Evolutionary conservation across 2,113 vertebrate species (phyloP).

Genomic region (Cottus gobio): DNA sequence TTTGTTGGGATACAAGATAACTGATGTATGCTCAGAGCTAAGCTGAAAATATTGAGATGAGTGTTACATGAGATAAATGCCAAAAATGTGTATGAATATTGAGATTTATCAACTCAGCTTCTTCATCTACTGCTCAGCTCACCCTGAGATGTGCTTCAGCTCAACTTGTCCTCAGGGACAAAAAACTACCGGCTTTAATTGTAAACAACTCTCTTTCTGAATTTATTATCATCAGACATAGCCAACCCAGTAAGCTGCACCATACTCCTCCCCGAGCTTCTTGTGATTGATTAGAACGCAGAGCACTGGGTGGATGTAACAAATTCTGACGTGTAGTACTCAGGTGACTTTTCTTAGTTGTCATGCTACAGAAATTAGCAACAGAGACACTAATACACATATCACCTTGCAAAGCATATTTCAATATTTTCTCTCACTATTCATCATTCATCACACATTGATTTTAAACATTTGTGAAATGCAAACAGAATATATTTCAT

Average conservation of each 20-base stretch:
- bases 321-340: slow-evolving; percentile 5
- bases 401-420: slow-evolving; percentile 7
- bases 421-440: background rate
- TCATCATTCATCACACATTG: slow-evolving; percentile 11
- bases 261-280: background rate
- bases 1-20: slow-evolving; percentile 30
- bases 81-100: slow-evolving; percentile 12
- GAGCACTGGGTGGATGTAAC: background rate
- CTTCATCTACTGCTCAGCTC: slow-evolving; percentile 39
- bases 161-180: slow-evolving; percentile 52
- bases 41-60: slow-evolving; percentile 31
- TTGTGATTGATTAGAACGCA: slow-evolving; percentile 30
- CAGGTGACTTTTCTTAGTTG: background rate
- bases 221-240: slow-evolving; percentile 61
- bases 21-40: slow-evolving; percentile 14
- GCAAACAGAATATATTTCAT: slow-evolving; percentile 38
- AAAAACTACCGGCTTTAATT: slow-evolving; percentile 51
- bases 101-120: slow-evolving; percentile 19
- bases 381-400: background rate
- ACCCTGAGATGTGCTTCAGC: slow-evolving; percentile 62
- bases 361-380: background rate
- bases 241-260: slow-evolving; percentile 15
- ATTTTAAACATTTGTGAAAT: slow-evolving; percentile 36
- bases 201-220: slow-evolving; percentile 68
- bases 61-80: slow-evolving; percentile 30